Evolutionary conservation across 2,113 vertebrate genomes (phyloP).

Genomic region (human (Homo sapiens)): GRCh38 chr9:71885501-71886000

Average conservation of each 20-base stretch:
- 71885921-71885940: neutral
- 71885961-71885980: neutral
- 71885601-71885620: slow-evolving; percentile 48
- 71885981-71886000: neutral
- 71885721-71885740: slow-evolving; percentile 44
- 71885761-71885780: neutral
- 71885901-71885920: neutral
- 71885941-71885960: neutral
- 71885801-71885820: neutral
- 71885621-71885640: slow-evolving; percentile 45
- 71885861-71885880: neutral
- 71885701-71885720: slow-evolving; percentile 54
- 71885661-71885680: slow-evolving; percentile 30
- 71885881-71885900: neutral
- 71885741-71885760: slow-evolving; percentile 47
- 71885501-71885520: slow-evolving; percentile 56
- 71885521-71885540: slow-evolving; percentile 6
- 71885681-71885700: slow-evolving; percentile 57
- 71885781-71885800: neutral
- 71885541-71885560: neutral
- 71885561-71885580: slow-evolving; percentile 44
- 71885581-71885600: slow-evolving; percentile 58
- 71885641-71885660: slow-evolving; percentile 57
- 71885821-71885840: neutral
- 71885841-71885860: neutral